Conservation (phyloP, 2,888 invertebrate genomes). For the Protula sp. region DNA sequence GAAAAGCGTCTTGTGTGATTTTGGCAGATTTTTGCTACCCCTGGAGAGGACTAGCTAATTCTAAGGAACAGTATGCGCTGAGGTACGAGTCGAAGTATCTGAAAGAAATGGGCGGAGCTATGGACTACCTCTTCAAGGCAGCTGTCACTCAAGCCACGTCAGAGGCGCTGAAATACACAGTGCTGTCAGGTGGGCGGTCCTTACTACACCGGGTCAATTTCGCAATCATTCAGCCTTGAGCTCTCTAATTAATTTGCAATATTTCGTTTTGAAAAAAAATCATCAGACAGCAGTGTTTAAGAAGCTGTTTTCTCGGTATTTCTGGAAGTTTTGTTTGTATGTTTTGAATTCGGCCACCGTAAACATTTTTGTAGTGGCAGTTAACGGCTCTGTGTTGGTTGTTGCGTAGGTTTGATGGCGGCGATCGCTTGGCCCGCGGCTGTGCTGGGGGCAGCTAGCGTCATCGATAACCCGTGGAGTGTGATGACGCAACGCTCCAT, state of each 20-base stretch:
- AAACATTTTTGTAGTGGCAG: too few species aligned
- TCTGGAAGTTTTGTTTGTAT: too few species aligned
- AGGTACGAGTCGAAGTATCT: constrained; percentile 63
- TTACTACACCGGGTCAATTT: too few species aligned
- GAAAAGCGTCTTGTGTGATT: too few species aligned
- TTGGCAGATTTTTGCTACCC: constrained; percentile 56
- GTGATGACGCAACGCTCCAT: constrained; percentile 62
- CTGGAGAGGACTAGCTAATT: constrained; percentile 60
- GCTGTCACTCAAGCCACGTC: constrained; percentile 53
- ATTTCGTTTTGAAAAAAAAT: too few species aligned
- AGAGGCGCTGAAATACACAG: constrained; percentile 64
- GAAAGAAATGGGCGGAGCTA: constrained; percentile 60
- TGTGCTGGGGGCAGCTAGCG: constrained; percentile 57
- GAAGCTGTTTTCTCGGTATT: too few species aligned
- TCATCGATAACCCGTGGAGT: constrained; percentile 65
- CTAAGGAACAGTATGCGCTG: constrained; percentile 64
- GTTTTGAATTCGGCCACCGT: too few species aligned
- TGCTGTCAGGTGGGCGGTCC: constrained; percentile 60
- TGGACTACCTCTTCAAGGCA: constrained; percentile 59
- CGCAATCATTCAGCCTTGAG: too few species aligned
- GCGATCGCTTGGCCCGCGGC: constrained; percentile 66
- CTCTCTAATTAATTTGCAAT: too few species aligned
- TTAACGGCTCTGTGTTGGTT: too few species aligned
- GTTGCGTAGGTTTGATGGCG: constrained; percentile 61
- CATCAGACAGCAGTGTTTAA: too few species aligned